Evolutionary conservation across 2,113 vertebrate genomes (phyloP), one percentile per base, ranked within the genome.

Genomic region (Lycocorax pyrrhopterus): DNA sequence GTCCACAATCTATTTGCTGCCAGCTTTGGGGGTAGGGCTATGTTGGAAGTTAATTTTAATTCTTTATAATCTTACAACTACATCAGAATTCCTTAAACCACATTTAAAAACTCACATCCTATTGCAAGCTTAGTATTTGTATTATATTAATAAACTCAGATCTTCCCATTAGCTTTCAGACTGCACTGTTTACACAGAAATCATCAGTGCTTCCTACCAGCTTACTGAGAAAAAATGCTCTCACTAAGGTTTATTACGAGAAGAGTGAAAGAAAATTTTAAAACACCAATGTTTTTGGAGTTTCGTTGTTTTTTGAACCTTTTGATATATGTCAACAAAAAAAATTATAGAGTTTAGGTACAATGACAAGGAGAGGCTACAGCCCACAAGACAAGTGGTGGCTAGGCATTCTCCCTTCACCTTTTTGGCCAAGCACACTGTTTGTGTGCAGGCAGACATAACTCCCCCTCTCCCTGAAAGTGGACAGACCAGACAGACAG

Each of bases 381-480:
- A 52, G 55, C 16, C 49, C 64, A 26, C 20, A 53, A 25, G 12
- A 49, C 23, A 30, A 55, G 12, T 10, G 7, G 26, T 59, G 39
- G n/a, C 44, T 46, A 23, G 5, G 19, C 12, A 16, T 23, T 33
- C 16, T 6, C 23, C 35, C 29, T 74, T 53, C 44, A 46, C 25
- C 32, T 60, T 73, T 55, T 35, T 74, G 22, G 22, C 41, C 68
- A 52, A 12, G 14, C 13, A 41, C 11, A 5, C 10, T 30, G 6
- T 11, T 30, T 2, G 1, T 8, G 20, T 39, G 8, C 60, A 53
- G 25, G 29, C 20, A 82, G 71, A 44, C 35, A 22, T 13, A 16
- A 13, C 5, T 30, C 2, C 16, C 5, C 12, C 5, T 47, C 16
- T 56, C 15, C 26, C 23, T 1, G 0, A 52, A 46, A 67, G 52